A percentile compares a stretch with the other conserved stretches of the same genome.
Conservation (phyloP, 2,888 invertebrate genomes). For the Cataglyphis cursor region DNA sequence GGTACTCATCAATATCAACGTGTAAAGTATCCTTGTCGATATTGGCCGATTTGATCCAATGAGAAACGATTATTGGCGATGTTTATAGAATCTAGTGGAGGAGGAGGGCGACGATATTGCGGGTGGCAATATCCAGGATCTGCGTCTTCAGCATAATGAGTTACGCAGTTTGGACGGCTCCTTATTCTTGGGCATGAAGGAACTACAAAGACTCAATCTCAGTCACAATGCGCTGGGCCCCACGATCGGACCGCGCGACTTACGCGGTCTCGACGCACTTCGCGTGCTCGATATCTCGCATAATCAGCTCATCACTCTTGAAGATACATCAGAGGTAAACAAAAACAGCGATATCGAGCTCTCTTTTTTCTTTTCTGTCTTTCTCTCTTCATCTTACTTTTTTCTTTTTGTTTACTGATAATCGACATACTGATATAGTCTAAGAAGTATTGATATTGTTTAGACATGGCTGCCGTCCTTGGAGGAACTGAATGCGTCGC, state of each 20-base stretch:
- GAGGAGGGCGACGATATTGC: conserved; percentile 88
- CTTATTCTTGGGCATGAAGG: conserved; percentile 91
- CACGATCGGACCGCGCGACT: conserved; percentile 92
- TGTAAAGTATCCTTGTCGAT: background rate
- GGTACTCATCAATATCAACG: conserved; percentile 20
- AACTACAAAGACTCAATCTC: conserved; percentile 91
- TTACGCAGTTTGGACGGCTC: conserved; percentile 92
- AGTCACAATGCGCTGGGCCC: conserved; percentile 92
- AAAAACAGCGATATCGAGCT: background rate
- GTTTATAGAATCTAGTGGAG: conserved; percentile 91
- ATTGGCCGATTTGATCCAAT: background rate
- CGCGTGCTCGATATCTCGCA: conserved; percentile 92
- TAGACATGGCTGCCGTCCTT: conserved; percentile 93
- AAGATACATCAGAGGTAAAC: conserved; percentile 93
- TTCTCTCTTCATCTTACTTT: conserved; percentile 18
- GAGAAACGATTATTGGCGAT: background rate
- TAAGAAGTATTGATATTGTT: conserved; percentile 86
- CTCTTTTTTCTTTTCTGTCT: background rate
- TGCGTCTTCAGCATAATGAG: conserved; percentile 92
- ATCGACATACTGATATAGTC: background rate
- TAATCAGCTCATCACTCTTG: conserved; percentile 92
- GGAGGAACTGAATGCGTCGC: conserved; percentile 92
- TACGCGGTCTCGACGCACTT: conserved; percentile 92
- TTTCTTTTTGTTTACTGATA: conserved; percentile 71
- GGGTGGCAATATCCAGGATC: conserved; percentile 90